Percentiles rank a stretch among this genome's conserved stretches.
These are phyloP conservation scores for Enteromius fasciolatus DNA, from an alignment of 2,797 vertebrate genomes.

Conservation along the genomic window DNA sequence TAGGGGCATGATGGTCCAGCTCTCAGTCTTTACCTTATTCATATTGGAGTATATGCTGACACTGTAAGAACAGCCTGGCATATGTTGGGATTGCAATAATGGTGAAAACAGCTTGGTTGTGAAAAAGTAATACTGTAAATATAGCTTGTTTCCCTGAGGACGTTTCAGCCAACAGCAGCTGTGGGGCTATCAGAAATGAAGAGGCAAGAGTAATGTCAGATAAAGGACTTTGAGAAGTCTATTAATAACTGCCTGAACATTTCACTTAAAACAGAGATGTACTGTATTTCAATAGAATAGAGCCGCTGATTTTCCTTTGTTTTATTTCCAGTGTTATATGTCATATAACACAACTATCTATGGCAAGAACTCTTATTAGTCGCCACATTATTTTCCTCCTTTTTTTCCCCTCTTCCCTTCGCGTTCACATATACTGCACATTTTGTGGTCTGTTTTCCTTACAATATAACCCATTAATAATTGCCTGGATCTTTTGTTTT, in stretches of 20 bases:
- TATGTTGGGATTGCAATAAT: conserved; percentile 19
- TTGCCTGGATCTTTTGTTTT: too few relatives aligned
- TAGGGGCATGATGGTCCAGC: neutral
- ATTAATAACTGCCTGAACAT: conserved; percentile 28
- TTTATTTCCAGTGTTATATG: too few relatives aligned
- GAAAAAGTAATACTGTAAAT: conserved; percentile 36
- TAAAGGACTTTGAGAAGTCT: conserved; percentile 25
- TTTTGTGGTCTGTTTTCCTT: too few relatives aligned
- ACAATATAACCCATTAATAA: too few relatives aligned
- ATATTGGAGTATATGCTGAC: neutral
- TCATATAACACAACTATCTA: too few relatives aligned
- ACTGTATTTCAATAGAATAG: neutral
- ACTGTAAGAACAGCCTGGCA: neutral
- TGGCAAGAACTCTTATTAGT: too few relatives aligned
- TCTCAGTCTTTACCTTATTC: neutral
- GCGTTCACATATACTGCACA: too few relatives aligned
- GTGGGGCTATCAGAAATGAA: conserved; percentile 20
- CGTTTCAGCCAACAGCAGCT: conserved; percentile 25
- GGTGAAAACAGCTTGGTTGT: conserved; percentile 20
- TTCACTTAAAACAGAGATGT: neutral
- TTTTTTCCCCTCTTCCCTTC: too few relatives aligned
- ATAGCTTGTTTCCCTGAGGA: conserved; percentile 28
- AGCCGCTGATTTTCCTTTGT: too few relatives aligned
- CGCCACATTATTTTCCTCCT: too few relatives aligned
- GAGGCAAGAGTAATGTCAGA: conserved; percentile 28